phyloP scores from a whole-genome alignment of 2,797 vertebrate species.

The Intellagama lesueurii region DNA sequence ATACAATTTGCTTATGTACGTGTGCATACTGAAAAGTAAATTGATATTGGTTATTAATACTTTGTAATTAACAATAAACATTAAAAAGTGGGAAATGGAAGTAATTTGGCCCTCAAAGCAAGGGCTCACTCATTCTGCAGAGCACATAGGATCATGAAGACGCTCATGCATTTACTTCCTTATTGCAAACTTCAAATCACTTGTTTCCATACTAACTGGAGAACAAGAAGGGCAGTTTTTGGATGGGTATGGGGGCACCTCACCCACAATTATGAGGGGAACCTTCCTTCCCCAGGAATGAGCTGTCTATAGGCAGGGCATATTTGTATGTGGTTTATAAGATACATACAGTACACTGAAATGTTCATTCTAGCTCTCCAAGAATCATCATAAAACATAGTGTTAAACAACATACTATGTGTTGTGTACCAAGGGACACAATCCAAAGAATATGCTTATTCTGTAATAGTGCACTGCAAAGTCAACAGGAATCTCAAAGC shows the following conservation, averaged over 20 bases:
- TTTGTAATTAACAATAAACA: conserved; percentile 18
- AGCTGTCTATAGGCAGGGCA: no score
- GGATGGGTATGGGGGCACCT: no score
- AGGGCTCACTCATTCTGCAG: conserved; percentile 46
- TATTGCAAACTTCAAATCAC: conserved; percentile 34
- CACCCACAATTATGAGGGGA: no score
- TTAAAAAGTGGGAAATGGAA: conserved; percentile 23
- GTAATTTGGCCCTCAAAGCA: conserved; percentile 38
- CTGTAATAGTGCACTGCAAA: conserved; percentile 40
- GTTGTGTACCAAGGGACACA: conserved; percentile 55
- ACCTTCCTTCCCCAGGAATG: no score
- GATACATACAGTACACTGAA: no score
- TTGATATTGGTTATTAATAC: conserved; percentile 34
- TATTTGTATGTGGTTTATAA: no score
- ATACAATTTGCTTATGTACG: background rate
- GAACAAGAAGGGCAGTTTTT: conserved; percentile 13
- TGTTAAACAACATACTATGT: background rate
- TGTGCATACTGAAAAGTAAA: background rate
- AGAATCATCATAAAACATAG: no score
- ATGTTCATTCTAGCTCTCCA: no score
- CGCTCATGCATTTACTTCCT: conserved; percentile 7
- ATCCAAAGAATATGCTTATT: conserved; percentile 19
- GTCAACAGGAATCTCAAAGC: background rate
- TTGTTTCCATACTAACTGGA: conserved; percentile 41
- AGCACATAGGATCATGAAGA: background rate